Evolutionary conservation across 2,797 vertebrate genomes (phyloP).

Genomic region (Neomorphus geoffroyi): DNA sequence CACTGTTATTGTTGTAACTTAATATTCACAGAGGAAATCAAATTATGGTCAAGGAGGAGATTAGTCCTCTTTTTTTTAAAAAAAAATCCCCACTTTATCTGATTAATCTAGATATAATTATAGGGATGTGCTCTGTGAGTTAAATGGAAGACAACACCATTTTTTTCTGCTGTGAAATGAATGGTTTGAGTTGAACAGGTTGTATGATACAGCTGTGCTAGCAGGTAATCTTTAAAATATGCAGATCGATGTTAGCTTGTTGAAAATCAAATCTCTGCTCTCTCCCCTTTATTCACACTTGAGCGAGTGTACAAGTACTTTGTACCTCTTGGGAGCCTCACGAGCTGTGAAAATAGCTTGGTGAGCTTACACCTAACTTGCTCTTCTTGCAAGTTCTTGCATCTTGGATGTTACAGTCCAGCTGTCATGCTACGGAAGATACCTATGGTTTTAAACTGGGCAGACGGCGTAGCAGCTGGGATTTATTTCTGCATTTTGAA

Average conservation of each 20-base stretch:
- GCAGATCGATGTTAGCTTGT: neutral
- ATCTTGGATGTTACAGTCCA: neutral
- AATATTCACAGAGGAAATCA: slow-evolving; percentile 18
- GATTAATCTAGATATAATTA: neutral
- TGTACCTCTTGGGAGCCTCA: neutral
- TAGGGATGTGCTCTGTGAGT: neutral
- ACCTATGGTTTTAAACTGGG: neutral
- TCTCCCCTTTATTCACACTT: neutral
- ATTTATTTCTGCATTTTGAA: neutral
- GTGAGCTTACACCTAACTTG: neutral
- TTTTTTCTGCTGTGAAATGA: neutral
- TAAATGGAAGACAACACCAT: neutral
- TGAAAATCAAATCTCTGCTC: neutral
- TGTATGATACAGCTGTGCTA: neutral
- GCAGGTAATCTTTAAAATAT: neutral
- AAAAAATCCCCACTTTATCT: neutral
- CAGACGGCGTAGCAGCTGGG: neutral
- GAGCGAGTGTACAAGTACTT: accelerated
- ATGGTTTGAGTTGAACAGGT: neutral
- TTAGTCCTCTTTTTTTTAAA: neutral
- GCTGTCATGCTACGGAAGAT: neutral
- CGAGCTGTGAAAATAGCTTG: neutral
- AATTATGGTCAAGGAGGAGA: neutral
- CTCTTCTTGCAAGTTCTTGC: neutral
- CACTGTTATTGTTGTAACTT: neutral